These are phyloP conservation scores for Drosophila bifasciata DNA, from an alignment of 1,140 invertebrate species.

Conservation along the genomic window DNA sequence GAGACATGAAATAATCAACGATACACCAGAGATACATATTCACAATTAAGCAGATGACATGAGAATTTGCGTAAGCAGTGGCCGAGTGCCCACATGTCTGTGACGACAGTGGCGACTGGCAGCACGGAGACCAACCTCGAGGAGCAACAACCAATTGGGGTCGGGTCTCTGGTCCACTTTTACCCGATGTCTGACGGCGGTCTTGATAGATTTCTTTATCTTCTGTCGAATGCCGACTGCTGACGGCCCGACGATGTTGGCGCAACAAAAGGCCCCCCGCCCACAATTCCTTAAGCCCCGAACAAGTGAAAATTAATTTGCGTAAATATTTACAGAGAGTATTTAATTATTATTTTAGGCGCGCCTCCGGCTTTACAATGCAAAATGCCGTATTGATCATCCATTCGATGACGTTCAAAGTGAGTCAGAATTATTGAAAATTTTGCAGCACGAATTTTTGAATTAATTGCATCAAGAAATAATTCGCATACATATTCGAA, in stretches of 20 bases:
- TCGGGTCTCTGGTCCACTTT: constrained; percentile 57
- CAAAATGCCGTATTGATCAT: constrained; percentile 32
- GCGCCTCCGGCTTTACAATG: constrained; percentile 39
- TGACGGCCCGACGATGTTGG: constrained; percentile 32
- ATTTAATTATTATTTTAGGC: constrained; percentile 65
- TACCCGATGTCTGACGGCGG: constrained; percentile 19
- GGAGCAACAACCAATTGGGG: constrained; percentile 46
- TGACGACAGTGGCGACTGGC: constrained; percentile 54
- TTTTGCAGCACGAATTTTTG: background rate
- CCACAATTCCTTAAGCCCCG: constrained; percentile 8
- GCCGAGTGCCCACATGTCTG: constrained; percentile 1
- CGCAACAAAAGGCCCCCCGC: constrained; percentile 37
- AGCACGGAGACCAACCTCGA: constrained; percentile 28
- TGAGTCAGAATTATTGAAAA: constrained; percentile 43
- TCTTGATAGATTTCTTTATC: constrained; percentile 59
- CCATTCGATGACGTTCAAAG: constrained; percentile 8
- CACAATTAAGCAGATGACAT: constrained; percentile 52
- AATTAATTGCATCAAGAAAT: background rate
- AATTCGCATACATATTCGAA: no score
- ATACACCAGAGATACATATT: constrained; percentile 22
- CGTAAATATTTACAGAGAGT: constrained; percentile 69
- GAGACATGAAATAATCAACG: constrained; percentile 50
- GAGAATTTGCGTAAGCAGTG: constrained; percentile 54
- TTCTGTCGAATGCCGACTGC: constrained; percentile 29
- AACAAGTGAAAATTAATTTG: constrained; percentile 62